These are phyloP conservation scores for Stomatorhinus walkeri DNA, from an alignment of 2,797 vertebrate species.

Conservation along the genomic window DNA sequence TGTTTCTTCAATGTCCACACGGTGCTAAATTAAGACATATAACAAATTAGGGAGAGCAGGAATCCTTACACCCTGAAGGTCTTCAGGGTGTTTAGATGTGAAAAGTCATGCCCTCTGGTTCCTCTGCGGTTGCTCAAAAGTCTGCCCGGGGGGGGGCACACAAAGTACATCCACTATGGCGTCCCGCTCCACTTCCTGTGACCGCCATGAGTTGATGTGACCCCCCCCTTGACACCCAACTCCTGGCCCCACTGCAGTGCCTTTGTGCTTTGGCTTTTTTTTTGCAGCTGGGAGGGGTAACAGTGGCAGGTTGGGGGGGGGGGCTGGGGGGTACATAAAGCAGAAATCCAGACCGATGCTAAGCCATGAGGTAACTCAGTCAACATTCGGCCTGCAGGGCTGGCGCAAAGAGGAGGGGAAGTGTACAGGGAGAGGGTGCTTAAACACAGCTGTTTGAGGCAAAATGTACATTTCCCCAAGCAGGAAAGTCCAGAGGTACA, in stretches of 20 bases:
- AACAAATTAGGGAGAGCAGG: not conserved
- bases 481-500: not conserved
- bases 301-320: slow-evolving; percentile 24
- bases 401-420: not conserved
- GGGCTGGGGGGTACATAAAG: not conserved
- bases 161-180: not conserved
- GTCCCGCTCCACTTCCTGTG: slow-evolving; percentile 51
- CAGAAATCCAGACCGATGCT: not conserved
- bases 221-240: slow-evolving; percentile 45
- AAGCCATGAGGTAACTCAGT: not conserved
- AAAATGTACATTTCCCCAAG: not conserved
- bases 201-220: slow-evolving; percentile 52
- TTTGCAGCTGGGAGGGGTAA: slow-evolving; percentile 26
- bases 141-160: not conserved
- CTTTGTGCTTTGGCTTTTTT: slow-evolving; percentile 29
- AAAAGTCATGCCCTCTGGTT: not conserved
- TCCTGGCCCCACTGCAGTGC: slow-evolving; percentile 35
- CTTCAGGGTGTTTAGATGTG: not conserved
- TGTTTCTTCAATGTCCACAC: not conserved
- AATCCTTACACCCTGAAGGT: not conserved
- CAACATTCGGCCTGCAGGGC: not conserved
- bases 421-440: no score
- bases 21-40: not conserved
- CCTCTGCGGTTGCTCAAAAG: not conserved
- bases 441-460: not conserved